phyloP scores from a whole-genome alignment of 2,113 vertebrate species.

The Pelecanus crispus region DNA sequence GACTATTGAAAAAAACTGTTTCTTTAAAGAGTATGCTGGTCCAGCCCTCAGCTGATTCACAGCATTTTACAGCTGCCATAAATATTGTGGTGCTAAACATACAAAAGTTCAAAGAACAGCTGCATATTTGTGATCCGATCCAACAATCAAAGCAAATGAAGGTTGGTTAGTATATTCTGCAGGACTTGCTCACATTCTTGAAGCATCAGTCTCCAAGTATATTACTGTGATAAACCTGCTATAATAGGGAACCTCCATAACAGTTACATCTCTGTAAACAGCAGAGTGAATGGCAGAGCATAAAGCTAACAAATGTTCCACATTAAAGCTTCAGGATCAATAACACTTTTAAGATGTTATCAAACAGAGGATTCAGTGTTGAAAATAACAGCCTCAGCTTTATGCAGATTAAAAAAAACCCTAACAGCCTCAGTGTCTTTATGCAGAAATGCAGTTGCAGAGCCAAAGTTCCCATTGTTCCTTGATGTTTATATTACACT shows the following conservation, averaged over 20 bases:
- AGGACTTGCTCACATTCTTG: neutral
- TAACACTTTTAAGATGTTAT: conserved; percentile 29
- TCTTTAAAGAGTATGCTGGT: neutral
- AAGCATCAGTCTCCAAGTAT: neutral
- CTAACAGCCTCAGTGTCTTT: neutral
- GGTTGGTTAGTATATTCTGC: neutral
- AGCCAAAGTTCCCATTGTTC: neutral
- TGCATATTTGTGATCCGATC: neutral
- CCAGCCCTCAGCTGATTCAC: neutral
- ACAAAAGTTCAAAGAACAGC: conserved; percentile 13
- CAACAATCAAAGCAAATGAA: neutral
- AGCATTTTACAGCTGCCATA: conserved; percentile 3
- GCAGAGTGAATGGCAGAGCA: neutral
- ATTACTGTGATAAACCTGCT: neutral
- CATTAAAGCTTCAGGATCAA: conserved; percentile 23
- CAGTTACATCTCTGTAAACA: neutral
- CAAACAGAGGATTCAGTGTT: neutral
- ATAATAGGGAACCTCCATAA: neutral
- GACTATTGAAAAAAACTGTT: neutral
- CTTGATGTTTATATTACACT: neutral
- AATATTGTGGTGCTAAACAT: neutral
- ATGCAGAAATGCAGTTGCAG: neutral
- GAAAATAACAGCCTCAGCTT: neutral
- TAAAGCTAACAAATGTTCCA: conserved; percentile 38
- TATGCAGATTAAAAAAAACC: neutral